Base-by-base conservation (phyloP, 2,888 invertebrate genomes). In the Cantharis rustica region DNA sequence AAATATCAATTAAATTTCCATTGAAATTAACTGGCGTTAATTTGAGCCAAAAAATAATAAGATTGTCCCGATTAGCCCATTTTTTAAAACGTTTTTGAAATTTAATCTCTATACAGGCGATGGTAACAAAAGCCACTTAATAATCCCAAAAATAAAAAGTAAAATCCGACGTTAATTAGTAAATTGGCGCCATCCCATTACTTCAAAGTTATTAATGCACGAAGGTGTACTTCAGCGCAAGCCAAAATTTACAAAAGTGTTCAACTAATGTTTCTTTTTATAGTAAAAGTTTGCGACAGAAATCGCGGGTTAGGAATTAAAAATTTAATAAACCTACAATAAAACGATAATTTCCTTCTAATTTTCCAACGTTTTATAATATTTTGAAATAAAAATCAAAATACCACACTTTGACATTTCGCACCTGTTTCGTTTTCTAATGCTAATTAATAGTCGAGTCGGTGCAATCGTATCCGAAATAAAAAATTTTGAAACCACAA, bases 101-200 rank as follows among this genome's bases (percentile, higher is more conserved):
- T 47, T n/a, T 47, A 47, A 47, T 47, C 47, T 47, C 47, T 2
- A 47, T 47, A 2, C 47, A 5, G 47, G 47, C 47, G 47, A 47
- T 47, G 47, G 47, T 47, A 47, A 47, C 47, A 47, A 47, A 66
- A 66, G 64, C 23, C 64, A 66, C 64, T 66, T 66, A 66, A 66
- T 66, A 66, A 47, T 66, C n/a, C 64, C 64, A 66, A 23, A 66
- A 20, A 23, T 66, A 23, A 20, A 66, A 66, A 20, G 20, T 20
- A 17, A 23, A 66, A 66, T 23, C 64, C 23, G 64, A 66, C 64
- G 23, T 66, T 66, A 66, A 66, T 66, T 66, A 66, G 64, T 66
- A 66, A 66, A 66, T 66, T 66, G 64, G 64, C 64, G 64, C 64
- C 64, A 66, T 16, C 64, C 64, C 64, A 66, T 66, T 66, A 66